Percentiles rank a stretch among this genome's conserved stretches.
These are phyloP conservation scores for Halictus quadricinctus DNA, from an alignment of 2,888 invertebrate genomes.

Conservation along the genomic window DNA sequence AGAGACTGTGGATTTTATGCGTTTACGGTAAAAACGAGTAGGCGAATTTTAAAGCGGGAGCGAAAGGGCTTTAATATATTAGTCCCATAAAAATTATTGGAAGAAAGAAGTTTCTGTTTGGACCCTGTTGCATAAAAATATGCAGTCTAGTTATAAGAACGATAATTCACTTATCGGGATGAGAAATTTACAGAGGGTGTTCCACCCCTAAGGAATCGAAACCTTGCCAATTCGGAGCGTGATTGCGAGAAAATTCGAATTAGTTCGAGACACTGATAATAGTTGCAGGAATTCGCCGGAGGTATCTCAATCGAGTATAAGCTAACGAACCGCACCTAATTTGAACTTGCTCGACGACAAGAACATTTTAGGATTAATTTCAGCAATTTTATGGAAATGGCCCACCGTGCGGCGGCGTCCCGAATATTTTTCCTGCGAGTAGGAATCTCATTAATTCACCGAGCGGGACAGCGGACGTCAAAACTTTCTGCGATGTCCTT, in stretches of 20 bases:
- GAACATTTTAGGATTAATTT: background rate
- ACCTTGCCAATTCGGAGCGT: background rate
- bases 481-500: slow-evolving; percentile 74
- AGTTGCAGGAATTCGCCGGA: background rate
- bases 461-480: slow-evolving; percentile 70
- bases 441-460: slow-evolving; percentile 80
- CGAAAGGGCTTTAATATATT: too few species aligned
- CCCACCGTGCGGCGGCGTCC: slow-evolving; percentile 2
- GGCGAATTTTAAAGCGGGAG: too few species aligned
- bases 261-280: background rate
- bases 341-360: background rate
- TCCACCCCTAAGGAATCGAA: too few species aligned
- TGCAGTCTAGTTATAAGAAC: background rate
- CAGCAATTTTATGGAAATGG: background rate
- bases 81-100: too few species aligned
- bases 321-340: background rate
- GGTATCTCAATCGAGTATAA: background rate
- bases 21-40: too few species aligned
- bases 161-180: background rate
- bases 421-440: slow-evolving; percentile 76
- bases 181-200: background rate
- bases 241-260: background rate
- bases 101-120: too few species aligned
- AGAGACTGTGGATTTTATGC: too few species aligned
- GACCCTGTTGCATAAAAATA: too few species aligned